phyloP scores from a whole-genome alignment of 2,113 vertebrate species.

The Hucho hucho region DNA sequence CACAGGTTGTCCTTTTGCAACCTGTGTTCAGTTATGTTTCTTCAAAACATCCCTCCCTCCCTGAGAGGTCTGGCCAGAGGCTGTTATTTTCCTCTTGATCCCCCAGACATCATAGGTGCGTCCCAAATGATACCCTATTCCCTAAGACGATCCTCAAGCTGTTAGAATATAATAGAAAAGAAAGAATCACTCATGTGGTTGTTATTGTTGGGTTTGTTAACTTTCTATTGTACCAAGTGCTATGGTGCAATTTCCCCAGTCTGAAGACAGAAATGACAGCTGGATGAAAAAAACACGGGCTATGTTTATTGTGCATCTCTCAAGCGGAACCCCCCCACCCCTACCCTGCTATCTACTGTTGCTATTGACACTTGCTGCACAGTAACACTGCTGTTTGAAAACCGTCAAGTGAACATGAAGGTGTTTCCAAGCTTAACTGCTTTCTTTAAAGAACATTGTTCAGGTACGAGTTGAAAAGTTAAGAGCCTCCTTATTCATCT shows the following conservation, averaged over 20 bases:
- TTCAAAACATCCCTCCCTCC: slow-evolving; percentile 6
- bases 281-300: neutral
- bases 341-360: neutral
- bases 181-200: neutral
- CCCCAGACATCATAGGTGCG: no score
- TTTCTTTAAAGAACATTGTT: no score
- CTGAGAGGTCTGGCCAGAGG: slow-evolving; percentile 3
- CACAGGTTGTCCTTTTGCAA: neutral
- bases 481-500: no score
- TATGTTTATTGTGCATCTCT: neutral
- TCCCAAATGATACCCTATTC: no score
- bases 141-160: neutral
- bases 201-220: neutral
- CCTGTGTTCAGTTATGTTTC: slow-evolving; percentile 2
- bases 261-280: neutral
- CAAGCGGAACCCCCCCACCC: neutral
- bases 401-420: neutral
- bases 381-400: neutral
- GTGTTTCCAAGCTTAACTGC: no score
- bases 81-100: neutral
- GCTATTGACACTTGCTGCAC: neutral
- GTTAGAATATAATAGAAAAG: neutral
- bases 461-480: no score
- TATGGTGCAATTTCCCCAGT: neutral
- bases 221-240: neutral